Conservation (phyloP, 2,797 vertebrate genomes). For the Epinephelus coioides region DNA sequence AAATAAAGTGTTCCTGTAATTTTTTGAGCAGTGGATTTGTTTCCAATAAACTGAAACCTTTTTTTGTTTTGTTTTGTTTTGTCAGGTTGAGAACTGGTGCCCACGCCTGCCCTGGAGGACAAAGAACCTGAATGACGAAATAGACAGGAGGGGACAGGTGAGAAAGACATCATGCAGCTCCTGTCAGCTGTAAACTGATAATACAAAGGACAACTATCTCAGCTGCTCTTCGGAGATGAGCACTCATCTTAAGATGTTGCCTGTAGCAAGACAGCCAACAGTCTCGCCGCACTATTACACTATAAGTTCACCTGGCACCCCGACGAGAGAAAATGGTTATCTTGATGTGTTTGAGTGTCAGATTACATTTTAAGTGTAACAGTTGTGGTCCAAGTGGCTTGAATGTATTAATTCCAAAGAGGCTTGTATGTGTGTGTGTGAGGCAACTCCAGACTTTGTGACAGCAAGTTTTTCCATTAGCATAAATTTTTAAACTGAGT, state of each 20-base stretch:
- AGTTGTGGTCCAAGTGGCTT: slow-evolving; percentile 10
- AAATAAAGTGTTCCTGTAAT: too few relatives aligned
- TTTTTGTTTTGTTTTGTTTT: background rate
- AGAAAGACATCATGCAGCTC: slow-evolving; percentile 45
- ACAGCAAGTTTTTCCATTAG: slow-evolving; percentile 32
- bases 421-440: slow-evolving; percentile 4
- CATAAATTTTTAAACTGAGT: slow-evolving; percentile 37
- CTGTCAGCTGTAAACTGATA: background rate
- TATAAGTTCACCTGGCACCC: background rate
- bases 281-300: background rate
- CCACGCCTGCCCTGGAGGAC: slow-evolving; percentile 96
- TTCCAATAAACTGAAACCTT: background rate
- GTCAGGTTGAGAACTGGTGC: slow-evolving; percentile 99
- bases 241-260: too few relatives aligned
- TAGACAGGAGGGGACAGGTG: slow-evolving; percentile 91
- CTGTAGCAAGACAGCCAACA: background rate
- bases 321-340: background rate
- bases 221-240: background rate
- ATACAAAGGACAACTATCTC: background rate
- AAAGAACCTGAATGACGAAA: slow-evolving; percentile 90
- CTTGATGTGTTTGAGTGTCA: background rate
- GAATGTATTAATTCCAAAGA: slow-evolving; percentile 29
- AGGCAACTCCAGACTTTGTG: slow-evolving; percentile 2
- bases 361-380: slow-evolving; percentile 12
- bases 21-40: too few relatives aligned